phyloP scores from a whole-genome alignment of 2,888 invertebrate species.

The Emmelina monodactyla region DNA sequence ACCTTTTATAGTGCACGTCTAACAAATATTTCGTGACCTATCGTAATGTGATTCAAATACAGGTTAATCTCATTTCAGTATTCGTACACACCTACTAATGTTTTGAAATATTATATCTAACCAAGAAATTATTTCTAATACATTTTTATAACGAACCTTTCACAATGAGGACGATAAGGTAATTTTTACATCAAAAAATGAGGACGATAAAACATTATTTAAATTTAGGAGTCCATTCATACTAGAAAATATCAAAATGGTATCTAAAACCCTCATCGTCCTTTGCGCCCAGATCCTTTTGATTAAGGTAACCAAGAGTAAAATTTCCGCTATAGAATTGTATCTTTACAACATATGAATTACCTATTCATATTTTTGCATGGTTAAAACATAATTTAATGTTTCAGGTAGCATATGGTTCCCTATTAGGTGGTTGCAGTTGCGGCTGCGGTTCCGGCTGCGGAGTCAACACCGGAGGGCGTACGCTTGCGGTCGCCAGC shows the following conservation, averaged over 20 bases:
- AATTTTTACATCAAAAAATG: too few species aligned
- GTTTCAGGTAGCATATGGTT: neutral
- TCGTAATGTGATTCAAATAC: too few species aligned
- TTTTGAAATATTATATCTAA: too few species aligned
- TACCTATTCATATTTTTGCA: neutral
- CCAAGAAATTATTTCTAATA: too few species aligned
- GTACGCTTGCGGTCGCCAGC: neutral
- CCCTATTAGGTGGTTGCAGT: neutral
- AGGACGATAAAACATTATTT: neutral
- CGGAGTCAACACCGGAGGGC: neutral
- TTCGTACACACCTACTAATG: too few species aligned
- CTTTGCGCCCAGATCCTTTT: neutral
- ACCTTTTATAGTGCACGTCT: too few species aligned
- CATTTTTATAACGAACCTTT: too few species aligned
- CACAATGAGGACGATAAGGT: too few species aligned
- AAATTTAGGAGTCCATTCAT: neutral
- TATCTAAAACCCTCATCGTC: neutral
- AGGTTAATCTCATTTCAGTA: too few species aligned
- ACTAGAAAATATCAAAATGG: neutral
- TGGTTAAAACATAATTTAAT: too few species aligned
- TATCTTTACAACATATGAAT: neutral
- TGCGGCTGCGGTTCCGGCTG: neutral
- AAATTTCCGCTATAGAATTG: neutral
- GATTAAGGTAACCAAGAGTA: neutral
- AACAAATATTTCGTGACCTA: too few species aligned